phyloP scores from a whole-genome alignment of 2,113 vertebrate genomes.

The Eublepharis macularius region DNA sequence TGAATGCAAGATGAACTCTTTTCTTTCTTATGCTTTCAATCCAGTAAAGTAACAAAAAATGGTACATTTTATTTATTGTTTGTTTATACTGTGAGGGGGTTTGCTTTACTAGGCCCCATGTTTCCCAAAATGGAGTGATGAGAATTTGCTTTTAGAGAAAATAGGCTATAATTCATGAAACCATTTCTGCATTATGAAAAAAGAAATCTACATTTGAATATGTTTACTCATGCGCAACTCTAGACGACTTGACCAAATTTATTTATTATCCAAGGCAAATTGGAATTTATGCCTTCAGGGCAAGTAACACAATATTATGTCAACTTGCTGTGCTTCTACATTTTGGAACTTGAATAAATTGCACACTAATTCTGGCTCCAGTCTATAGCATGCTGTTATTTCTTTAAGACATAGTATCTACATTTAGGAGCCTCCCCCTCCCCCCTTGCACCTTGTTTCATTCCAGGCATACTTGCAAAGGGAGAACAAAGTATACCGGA shows the following conservation, averaged over 20 bases:
- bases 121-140: constrained; percentile 1
- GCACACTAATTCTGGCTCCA: constrained; percentile 6
- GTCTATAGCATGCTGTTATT: constrained; percentile 12
- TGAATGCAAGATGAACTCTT: background rate
- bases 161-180: constrained; percentile 17
- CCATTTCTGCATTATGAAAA: constrained; percentile 15
- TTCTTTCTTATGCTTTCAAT: background rate
- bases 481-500: background rate
- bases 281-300: constrained; percentile 14
- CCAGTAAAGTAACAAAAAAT: background rate
- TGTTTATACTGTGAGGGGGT: background rate
- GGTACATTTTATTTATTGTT: background rate
- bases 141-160: constrained; percentile 1
- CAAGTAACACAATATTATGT: constrained; percentile 25
- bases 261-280: constrained; percentile 45
- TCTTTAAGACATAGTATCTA: background rate
- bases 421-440: constrained; percentile 32
- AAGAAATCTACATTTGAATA: constrained; percentile 45
- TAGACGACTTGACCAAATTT: constrained; percentile 28
- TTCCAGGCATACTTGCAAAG: background rate
- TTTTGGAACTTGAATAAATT: constrained; percentile 36
- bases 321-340: background rate
- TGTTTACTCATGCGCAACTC: constrained; percentile 7
- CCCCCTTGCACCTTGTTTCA: background rate
- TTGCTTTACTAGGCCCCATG: background rate